These are phyloP conservation scores for Lottia gigantea DNA, from an alignment of 2,888 invertebrate genomes.

Conservation along the genomic window DNA sequence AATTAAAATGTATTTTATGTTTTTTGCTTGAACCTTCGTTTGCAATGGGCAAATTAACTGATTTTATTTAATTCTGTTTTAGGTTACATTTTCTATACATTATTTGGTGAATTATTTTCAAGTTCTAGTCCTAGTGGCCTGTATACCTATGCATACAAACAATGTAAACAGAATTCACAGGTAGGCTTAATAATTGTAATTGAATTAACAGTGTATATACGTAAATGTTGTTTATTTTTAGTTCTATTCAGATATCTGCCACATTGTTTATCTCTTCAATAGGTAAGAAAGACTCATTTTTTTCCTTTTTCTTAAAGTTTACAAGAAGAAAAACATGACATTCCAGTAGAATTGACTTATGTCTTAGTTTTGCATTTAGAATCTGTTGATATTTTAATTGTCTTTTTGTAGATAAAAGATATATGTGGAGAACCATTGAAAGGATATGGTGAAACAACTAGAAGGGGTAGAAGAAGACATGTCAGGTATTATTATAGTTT, in stretches of 20 bases:
- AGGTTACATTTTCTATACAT: conserved; percentile 82
- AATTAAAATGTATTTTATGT: no score
- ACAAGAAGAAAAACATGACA: no score
- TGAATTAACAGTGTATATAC: no score
- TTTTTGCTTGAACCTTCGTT: no score
- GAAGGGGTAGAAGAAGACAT: conserved; percentile 84
- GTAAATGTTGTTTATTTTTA: no score
- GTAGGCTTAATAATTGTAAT: conserved; percentile 66
- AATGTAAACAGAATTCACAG: conserved; percentile 80
- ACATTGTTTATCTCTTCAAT: no score
- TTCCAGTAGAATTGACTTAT: not conserved
- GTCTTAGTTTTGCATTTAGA: not conserved
- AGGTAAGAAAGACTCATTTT: no score
- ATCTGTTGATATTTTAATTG: not conserved
- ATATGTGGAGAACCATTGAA: conserved; percentile 90
- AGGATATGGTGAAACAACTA: conserved; percentile 87
- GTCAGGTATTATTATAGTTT: conserved; percentile 73
- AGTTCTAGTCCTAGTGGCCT: conserved; percentile 87
- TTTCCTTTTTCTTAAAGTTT: no score
- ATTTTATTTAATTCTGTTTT: no score
- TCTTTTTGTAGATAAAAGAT: conserved; percentile 72
- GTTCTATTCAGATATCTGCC: no score
- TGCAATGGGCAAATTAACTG: no score
- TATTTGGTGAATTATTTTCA: conserved; percentile 88
- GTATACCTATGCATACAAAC: conserved; percentile 82